Conservation (phyloP, 2,888 invertebrate species). For the Pseudolycoriella hygida region DNA sequence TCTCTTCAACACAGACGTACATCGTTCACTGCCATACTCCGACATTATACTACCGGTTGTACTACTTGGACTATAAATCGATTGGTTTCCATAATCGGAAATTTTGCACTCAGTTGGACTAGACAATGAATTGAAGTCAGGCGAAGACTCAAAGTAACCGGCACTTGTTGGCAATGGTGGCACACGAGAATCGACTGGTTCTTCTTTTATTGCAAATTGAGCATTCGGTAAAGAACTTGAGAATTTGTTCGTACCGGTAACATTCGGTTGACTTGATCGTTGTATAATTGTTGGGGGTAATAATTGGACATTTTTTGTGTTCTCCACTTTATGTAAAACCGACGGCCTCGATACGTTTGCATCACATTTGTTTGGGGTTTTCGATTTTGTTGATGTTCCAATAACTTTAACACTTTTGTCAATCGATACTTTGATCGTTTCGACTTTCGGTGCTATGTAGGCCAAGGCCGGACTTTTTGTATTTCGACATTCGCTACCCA, state of each 20-base stretch:
- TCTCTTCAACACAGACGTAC: conserved; percentile 10
- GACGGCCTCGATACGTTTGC: conserved; percentile 2
- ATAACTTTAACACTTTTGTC: conserved; percentile 29
- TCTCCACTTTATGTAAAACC: conserved; percentile 2
- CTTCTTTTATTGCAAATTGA: conserved; percentile 10
- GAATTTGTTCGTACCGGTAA: not conserved
- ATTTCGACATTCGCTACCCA: conserved; percentile 5
- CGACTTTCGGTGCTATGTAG: conserved; percentile 26
- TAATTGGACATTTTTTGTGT: not conserved
- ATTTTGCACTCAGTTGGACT: conserved; percentile 6
- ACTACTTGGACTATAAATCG: conserved; percentile 1
- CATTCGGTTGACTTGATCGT: not conserved
- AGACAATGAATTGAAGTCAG: not conserved
- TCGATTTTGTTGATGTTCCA: conserved; percentile 10
- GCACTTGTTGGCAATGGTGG: conserved; percentile 14
- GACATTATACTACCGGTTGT: conserved; percentile 3
- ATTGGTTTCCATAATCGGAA: not conserved
- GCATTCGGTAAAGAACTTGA: not conserved
- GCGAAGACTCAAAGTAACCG: conserved; percentile 11
- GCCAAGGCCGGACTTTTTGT: conserved; percentile 17
- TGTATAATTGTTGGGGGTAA: conserved; percentile 3
- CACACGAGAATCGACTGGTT: conserved; percentile 10
- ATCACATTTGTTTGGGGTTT: not conserved
- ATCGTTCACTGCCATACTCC: not conserved
- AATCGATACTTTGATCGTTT: conserved; percentile 26